Evolutionary conservation across 2,797 vertebrate genomes (phyloP).

Genomic region (Gymnothorax reevesii): DNA sequence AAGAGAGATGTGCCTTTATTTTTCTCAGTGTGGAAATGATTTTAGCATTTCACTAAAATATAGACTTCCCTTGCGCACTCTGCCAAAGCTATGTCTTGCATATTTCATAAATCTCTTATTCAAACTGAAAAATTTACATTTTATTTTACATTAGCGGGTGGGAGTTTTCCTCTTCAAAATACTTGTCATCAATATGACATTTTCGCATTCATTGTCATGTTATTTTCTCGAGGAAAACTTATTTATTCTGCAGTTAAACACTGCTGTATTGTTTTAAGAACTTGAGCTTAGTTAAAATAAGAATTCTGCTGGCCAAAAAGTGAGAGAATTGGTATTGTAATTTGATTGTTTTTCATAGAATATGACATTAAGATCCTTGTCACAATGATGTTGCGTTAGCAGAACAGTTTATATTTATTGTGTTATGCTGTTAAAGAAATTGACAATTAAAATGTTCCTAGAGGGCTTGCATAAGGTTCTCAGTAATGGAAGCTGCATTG

Average conservation of each 20-base stretch:
- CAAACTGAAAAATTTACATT: background rate
- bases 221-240: background rate
- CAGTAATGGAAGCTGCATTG: background rate
- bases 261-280: background rate
- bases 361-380: background rate
- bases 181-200: background rate
- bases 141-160: background rate
- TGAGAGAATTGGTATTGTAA: background rate
- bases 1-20: slow-evolving; percentile 15
- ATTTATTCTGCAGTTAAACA: background rate
- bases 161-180: background rate
- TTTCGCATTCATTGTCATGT: background rate
- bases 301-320: background rate
- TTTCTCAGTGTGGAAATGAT: slow-evolving; percentile 21
- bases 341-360: slow-evolving; percentile 3
- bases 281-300: background rate
- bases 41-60: slow-evolving; percentile 13
- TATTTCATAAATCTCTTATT: background rate
- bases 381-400: slow-evolving; percentile 12
- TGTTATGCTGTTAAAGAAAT: slow-evolving; percentile 12
- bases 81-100: slow-evolving; percentile 8
- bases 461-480: background rate
- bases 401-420: background rate
- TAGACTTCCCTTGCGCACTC: background rate
- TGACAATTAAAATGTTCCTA: slow-evolving; percentile 14